Evolutionary conservation across 2,888 invertebrate species (phyloP).

Genomic region (Toxonevra muliebris): DNA sequence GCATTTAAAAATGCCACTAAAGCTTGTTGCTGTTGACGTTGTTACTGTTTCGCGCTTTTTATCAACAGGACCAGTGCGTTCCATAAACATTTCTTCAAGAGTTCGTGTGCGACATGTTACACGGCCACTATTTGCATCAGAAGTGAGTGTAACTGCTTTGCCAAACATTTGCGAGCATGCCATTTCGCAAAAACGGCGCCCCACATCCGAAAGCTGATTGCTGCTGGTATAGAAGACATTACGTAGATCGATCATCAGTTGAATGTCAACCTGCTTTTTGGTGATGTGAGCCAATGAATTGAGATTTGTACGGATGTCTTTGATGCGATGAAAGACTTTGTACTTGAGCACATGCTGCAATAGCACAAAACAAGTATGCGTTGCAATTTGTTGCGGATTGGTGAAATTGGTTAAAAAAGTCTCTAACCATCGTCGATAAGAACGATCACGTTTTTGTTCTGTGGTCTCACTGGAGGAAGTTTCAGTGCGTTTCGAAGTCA

Average conservation of each 20-base stretch:
- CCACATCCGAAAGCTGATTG: slow-evolving; percentile 41
- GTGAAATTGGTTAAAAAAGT: slow-evolving; percentile 48
- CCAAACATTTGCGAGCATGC: slow-evolving; percentile 42
- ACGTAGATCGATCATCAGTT: slow-evolving; percentile 44
- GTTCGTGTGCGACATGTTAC: slow-evolving; percentile 41
- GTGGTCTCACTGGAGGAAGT: neutral
- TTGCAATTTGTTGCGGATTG: slow-evolving; percentile 46
- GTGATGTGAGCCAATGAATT: slow-evolving; percentile 39
- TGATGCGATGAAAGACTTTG: slow-evolving; percentile 45
- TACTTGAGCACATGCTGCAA: slow-evolving; percentile 47
- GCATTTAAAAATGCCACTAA: neutral
- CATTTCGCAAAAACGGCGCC: slow-evolving; percentile 45
- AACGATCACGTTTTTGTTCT: slow-evolving; percentile 24
- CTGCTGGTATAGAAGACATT: slow-evolving; percentile 40
- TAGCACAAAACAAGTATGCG: slow-evolving; percentile 46
- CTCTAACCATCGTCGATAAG: slow-evolving; percentile 47
- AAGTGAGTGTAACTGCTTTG: slow-evolving; percentile 43
- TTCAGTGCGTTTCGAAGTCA: too few relatives aligned
- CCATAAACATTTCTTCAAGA: neutral
- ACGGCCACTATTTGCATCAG: slow-evolving; percentile 42
- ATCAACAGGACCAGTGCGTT: slow-evolving; percentile 28
- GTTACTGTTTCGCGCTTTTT: slow-evolving; percentile 14
- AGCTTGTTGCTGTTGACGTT: slow-evolving; percentile 9
- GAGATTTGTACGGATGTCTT: slow-evolving; percentile 41
- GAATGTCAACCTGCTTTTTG: slow-evolving; percentile 37